Evolutionary conservation across 2,113 vertebrate species (phyloP).

Genomic region (Tragelaphus strepsiceros): DNA sequence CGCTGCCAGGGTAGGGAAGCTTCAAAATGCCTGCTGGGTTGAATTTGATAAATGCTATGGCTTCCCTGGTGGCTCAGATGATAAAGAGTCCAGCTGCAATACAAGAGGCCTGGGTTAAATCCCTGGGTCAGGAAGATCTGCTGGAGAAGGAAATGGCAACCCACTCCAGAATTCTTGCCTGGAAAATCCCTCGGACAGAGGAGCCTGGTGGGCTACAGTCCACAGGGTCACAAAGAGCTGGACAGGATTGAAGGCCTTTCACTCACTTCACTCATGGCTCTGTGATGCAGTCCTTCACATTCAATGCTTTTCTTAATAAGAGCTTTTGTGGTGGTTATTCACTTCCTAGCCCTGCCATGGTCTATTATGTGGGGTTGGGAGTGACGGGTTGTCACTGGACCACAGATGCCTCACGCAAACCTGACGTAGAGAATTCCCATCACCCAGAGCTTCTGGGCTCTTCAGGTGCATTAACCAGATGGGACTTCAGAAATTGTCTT

Average conservation of each 20-base stretch:
- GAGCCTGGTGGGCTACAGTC: not conserved
- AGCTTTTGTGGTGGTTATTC: not conserved
- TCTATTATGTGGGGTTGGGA: not conserved
- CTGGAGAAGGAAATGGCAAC: not conserved
- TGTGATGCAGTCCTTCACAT: not conserved
- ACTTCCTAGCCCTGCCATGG: not conserved
- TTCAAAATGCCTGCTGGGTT: not conserved
- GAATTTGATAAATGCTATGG: not conserved
- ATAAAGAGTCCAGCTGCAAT: not conserved
- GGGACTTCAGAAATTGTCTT: not conserved
- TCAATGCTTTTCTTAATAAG: not conserved
- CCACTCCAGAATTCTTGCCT: not conserved
- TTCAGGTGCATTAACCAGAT: not conserved
- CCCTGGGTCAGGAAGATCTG: not conserved
- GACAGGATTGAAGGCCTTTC: not conserved
- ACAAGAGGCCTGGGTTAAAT: not conserved
- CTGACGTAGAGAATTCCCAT: not conserved
- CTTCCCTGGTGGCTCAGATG: not conserved
- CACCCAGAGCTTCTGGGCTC: not conserved
- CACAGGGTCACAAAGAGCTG: accelerated
- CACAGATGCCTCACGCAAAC: not conserved
- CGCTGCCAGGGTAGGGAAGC: not conserved
- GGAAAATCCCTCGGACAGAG: not conserved
- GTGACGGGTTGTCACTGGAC: not conserved
- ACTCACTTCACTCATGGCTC: not conserved